Conservation (phyloP, 2,797 vertebrate genomes). For the Phataginus tricuspis region DNA sequence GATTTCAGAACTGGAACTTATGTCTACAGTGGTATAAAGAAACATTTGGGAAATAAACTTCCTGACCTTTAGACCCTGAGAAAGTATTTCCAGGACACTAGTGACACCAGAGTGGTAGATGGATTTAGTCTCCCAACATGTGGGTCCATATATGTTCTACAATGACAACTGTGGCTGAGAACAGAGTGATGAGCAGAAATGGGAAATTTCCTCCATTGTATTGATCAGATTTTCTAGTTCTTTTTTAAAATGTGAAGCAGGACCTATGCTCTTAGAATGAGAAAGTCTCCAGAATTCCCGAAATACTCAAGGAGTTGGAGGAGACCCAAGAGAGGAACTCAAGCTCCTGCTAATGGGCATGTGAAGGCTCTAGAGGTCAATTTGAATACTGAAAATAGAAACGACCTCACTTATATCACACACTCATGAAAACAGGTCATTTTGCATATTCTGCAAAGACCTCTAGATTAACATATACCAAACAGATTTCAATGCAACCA, state of each 20-base stretch:
- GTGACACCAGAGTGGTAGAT: neutral
- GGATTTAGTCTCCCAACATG: neutral
- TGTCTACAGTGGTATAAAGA: neutral
- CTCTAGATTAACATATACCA: slow-evolving; percentile 56
- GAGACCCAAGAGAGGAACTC: slow-evolving; percentile 46
- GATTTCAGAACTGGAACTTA: neutral
- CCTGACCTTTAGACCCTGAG: neutral
- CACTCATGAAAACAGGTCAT: slow-evolving; percentile 44
- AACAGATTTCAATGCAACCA: slow-evolving; percentile 50
- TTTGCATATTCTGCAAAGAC: slow-evolving; percentile 62
- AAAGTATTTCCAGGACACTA: neutral
- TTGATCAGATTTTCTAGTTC: slow-evolving; percentile 26
- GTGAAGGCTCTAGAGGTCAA: slow-evolving; percentile 61
- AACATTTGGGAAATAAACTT: neutral
- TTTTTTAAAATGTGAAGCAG: slow-evolving; percentile 1
- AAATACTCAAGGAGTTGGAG: slow-evolving; percentile 58
- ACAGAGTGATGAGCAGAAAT: neutral
- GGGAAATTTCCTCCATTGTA: neutral
- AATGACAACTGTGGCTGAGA: neutral
- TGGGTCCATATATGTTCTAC: neutral
- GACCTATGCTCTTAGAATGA: slow-evolving; percentile 9
- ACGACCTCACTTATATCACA: slow-evolving; percentile 66
- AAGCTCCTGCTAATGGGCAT: slow-evolving; percentile 41
- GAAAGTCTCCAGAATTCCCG: slow-evolving; percentile 47
- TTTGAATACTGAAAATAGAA: slow-evolving; percentile 67